Conservation (phyloP, 2,113 vertebrate genomes). For the Condylura cristata region DNA sequence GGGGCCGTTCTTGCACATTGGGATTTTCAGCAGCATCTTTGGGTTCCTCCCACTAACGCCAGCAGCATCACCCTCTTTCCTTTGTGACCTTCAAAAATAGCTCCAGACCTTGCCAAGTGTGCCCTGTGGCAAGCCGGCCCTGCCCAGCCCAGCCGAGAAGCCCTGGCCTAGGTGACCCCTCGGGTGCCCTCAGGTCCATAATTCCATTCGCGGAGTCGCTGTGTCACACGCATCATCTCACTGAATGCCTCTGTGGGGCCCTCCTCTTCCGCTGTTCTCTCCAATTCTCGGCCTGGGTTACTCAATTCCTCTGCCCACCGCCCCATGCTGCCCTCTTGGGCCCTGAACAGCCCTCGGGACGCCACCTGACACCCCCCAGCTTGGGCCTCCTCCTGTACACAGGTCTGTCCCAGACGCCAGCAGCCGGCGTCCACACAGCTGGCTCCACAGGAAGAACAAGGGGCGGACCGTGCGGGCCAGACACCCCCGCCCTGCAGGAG, state of each 20-base stretch:
- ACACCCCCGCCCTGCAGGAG: not conserved
- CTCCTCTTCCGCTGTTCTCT: not conserved
- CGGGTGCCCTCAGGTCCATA: not conserved
- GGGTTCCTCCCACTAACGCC: not conserved
- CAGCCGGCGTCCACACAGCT: not conserved
- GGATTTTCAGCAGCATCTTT: not conserved
- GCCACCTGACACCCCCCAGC: not conserved
- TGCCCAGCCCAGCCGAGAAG: not conserved
- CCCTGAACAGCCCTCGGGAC: not conserved
- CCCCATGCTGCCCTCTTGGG: accelerated
- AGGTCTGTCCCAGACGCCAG: not conserved
- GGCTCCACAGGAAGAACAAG: not conserved
- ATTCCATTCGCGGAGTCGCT: not conserved
- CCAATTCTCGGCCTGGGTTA: not conserved
- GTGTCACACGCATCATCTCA: no score
- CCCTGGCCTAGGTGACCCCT: not conserved
- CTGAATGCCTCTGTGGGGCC: not conserved
- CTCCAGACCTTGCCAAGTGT: not conserved
- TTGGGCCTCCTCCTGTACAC: not conserved
- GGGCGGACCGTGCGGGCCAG: not conserved
- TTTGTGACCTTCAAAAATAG: not conserved
- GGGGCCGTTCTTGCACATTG: not conserved
- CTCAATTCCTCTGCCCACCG: not conserved
- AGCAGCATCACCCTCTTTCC: not conserved
- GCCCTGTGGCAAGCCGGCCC: not conserved